Percentiles rank a stretch among this genome's conserved stretches.
phyloP scores from a whole-genome alignment of 1,140 invertebrate species.

The Trichomalopsis sarcophagae region DNA sequence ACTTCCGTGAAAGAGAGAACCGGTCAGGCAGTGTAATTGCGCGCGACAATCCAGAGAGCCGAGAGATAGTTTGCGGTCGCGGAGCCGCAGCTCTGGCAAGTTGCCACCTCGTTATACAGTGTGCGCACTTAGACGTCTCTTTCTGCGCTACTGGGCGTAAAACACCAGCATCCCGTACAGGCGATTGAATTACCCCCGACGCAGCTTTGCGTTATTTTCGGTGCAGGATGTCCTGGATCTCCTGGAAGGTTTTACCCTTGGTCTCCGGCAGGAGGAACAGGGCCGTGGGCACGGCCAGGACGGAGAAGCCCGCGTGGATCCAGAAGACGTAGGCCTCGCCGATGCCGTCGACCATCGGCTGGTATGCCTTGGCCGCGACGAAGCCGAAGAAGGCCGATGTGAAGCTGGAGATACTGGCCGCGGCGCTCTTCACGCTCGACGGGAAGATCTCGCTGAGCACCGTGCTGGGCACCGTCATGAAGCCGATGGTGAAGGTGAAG shows the following conservation, averaged over 20 bases:
- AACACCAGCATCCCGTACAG: not conserved
- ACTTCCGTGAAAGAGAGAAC: not conserved
- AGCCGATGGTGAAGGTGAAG: slow-evolving; percentile 71
- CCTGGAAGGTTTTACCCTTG: slow-evolving; percentile 60
- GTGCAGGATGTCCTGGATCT: slow-evolving; percentile 54
- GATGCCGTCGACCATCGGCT: slow-evolving; percentile 81
- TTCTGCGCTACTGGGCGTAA: not conserved
- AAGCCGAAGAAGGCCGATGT: slow-evolving; percentile 81
- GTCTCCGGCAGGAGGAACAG: slow-evolving; percentile 58
- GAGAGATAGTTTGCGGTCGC: slow-evolving; percentile 34
- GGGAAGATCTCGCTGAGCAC: slow-evolving; percentile 85
- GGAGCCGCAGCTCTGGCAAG: slow-evolving; percentile 49
- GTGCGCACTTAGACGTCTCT: not conserved
- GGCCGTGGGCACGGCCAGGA: slow-evolving; percentile 46
- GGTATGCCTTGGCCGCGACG: slow-evolving; percentile 72
- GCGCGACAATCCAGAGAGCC: not conserved
- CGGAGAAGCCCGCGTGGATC: slow-evolving; percentile 64
- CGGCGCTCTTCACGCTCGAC: slow-evolving; percentile 79
- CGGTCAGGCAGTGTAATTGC: slow-evolving; percentile 26
- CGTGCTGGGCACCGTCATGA: slow-evolving; percentile 82
- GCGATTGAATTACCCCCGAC: not conserved
- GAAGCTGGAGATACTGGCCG: slow-evolving; percentile 80
- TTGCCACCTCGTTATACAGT: slow-evolving; percentile 52
- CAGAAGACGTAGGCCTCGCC: slow-evolving; percentile 80
- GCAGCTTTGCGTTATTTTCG: not conserved